A percentile compares a stretch with the other conserved stretches of the same genome.
These are phyloP conservation scores for human DNA, from an alignment of 2,113 vertebrate species.

Conservation along the genomic window DNA sequence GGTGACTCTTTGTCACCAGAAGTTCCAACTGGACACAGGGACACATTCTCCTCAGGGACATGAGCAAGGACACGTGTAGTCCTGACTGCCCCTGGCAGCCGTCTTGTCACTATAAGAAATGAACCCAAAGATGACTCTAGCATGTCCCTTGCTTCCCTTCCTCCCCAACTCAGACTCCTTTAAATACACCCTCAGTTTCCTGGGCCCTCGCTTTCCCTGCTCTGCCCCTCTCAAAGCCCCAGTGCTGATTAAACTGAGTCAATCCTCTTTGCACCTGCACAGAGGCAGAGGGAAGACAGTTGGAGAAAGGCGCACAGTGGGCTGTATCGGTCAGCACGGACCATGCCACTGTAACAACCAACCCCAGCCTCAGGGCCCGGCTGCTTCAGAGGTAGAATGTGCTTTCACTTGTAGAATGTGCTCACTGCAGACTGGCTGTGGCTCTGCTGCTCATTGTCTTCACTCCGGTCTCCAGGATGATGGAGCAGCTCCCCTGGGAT, in stretches of 20 bases:
- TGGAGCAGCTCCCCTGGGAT: not conserved
- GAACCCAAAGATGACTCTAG: not conserved
- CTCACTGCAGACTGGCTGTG: not conserved
- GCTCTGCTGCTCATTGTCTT: accelerated
- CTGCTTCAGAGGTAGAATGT: not conserved
- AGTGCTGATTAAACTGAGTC: not conserved
- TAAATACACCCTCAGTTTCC: not conserved
- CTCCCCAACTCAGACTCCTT: not conserved
- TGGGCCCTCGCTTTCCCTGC: not conserved
- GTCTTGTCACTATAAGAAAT: not conserved
- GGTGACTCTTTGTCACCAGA: not conserved
- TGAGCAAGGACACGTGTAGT: not conserved
- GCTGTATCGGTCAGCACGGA: not conserved
- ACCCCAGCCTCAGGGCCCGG: not conserved
- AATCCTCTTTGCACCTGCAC: not conserved
- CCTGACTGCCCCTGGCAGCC: not conserved
- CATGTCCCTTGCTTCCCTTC: not conserved
- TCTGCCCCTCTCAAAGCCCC: not conserved
- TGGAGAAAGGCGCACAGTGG: not conserved
- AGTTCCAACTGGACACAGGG: not conserved
- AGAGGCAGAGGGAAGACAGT: not conserved
- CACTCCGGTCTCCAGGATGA: not conserved
- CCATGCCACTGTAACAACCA: not conserved
- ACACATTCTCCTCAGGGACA: not conserved
- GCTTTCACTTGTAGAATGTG: not conserved